Base-by-base conservation (phyloP, 2,888 invertebrate genomes). In the Drosophila colorata region DNA sequence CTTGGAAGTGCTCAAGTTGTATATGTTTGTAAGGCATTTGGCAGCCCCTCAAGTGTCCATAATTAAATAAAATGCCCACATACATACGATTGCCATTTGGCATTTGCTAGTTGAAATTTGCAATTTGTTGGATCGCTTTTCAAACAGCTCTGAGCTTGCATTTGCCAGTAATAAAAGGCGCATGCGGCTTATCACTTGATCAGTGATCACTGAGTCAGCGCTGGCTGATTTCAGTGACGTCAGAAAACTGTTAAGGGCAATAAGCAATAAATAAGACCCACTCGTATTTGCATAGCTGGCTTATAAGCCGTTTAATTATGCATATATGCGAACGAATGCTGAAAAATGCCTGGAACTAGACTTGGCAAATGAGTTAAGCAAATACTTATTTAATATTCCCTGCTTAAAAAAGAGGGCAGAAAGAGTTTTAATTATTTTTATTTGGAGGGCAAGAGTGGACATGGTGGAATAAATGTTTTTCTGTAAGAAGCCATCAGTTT, bases 21-120 rank as follows among this genome's bases (percentile, higher is more conserved):
- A 28, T 28, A 9, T 28, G 2, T 25, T 25, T 55, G 43, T 25
- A 23, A 41, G 48, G 37, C 64, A 55, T 53, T 77, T 66, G 66
- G 38, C 49, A 69, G 74, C 33, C 8, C 33, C 13, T 48, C 69
- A 66, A 16, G 9, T 35, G 18, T 47, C 11, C 14, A 31, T 3
- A n/a, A 16, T 23, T 25, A n/a, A 11, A 20, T 13, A 28, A 28
- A 28, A 28, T 28, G 8, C 25, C 25, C 25, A 14, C 41, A 33
- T 23, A 44, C 8, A 38, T 6, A 9, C 18, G 7, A 20, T 38
- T 31, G 33, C 7, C 47, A 52, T 52, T 55, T 60, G 20, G 7
- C 11, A 43, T 56, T 80, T 49, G 35, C 28, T 2, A 28, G 28
- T 8, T 28, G 28, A 9, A 28, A 46, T 60, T 79, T 49, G 14